Evolutionary conservation across 2,113 vertebrate genomes (phyloP).

Genomic region (Morone saxatilis): DNA sequence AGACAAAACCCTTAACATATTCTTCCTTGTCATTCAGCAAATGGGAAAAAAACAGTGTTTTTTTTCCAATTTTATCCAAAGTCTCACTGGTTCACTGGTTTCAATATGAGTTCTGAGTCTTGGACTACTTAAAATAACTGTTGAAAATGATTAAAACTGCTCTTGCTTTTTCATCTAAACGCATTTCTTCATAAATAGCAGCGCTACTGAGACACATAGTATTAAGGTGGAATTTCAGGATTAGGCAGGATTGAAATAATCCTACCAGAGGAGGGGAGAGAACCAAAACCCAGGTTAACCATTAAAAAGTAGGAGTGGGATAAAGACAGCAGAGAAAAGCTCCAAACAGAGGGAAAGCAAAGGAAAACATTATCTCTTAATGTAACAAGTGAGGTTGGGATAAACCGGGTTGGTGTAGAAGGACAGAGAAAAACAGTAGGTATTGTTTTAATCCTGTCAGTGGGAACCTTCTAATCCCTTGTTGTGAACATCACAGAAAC

Average conservation of each 20-base stretch:
- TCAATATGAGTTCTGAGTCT: neutral
- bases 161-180: constrained; percentile 22
- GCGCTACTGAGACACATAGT: constrained; percentile 30
- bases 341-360: constrained; percentile 31
- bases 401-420: constrained; percentile 57
- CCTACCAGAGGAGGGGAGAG: constrained; percentile 48
- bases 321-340: constrained; percentile 57
- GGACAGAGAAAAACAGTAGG: constrained; percentile 63
- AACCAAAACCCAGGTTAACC: constrained; percentile 65
- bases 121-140: neutral
- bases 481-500: constrained; percentile 77
- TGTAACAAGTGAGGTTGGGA: constrained; percentile 59
- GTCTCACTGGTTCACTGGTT: constrained; percentile 12
- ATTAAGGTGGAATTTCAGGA: constrained; percentile 68
- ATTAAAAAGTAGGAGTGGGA: constrained; percentile 60
- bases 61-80: constrained; percentile 32
- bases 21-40: constrained; percentile 25
- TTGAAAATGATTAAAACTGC: constrained; percentile 30
- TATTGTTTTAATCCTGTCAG: constrained; percentile 82
- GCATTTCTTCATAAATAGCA: constrained; percentile 49
- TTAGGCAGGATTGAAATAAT: constrained; percentile 72
- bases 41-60: neutral
- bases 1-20: constrained; percentile 30
- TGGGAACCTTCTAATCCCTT: constrained; percentile 78
- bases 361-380: constrained; percentile 67